A percentile compares a stretch with the other conserved stretches of the same genome.
Conservation (phyloP, 2,888 invertebrate genomes). For the Macrosiphum euphorbiae region DNA sequence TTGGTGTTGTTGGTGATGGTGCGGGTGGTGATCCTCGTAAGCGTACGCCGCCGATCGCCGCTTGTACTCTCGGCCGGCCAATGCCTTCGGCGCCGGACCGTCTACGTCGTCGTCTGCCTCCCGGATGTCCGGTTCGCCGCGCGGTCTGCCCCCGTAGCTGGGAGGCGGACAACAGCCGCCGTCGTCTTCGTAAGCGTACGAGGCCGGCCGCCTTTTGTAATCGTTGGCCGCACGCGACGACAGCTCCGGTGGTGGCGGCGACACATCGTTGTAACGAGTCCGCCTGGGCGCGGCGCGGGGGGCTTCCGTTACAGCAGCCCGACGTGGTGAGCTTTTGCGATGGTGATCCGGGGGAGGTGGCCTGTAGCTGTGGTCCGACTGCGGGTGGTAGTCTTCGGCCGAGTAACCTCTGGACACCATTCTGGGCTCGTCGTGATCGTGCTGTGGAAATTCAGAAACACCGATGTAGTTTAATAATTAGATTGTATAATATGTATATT, state of each 20-base stretch:
- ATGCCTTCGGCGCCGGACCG: background rate
- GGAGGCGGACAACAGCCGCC: background rate
- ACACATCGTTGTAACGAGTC: slow-evolving; percentile 36
- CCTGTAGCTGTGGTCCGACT: slow-evolving; percentile 67
- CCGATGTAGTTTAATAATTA: background rate
- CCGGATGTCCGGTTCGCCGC: slow-evolving; percentile 2
- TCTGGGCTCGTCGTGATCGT: slow-evolving; percentile 60
- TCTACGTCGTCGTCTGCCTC: background rate
- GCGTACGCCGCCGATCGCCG: slow-evolving; percentile 41
- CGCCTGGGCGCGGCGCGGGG: slow-evolving; percentile 59
- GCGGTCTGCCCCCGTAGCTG: background rate
- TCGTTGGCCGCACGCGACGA: slow-evolving; percentile 28
- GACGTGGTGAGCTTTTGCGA: slow-evolving; percentile 41
- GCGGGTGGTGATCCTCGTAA: slow-evolving; percentile 38
- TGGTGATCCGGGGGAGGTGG: slow-evolving; percentile 41
- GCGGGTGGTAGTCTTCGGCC: slow-evolving; percentile 66
- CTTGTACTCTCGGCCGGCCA: slow-evolving; percentile 35
- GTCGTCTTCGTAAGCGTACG: slow-evolving; percentile 53
- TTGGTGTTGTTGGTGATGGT: background rate
- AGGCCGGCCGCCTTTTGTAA: slow-evolving; percentile 53
- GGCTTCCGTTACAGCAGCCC: slow-evolving; percentile 1
- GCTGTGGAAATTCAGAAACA: slow-evolving; percentile 20
- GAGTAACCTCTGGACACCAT: slow-evolving; percentile 62
- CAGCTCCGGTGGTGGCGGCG: background rate
- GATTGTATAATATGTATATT: background rate